phyloP scores from a whole-genome alignment of 2,888 invertebrate genomes.

The Thereva nobilitata region DNA sequence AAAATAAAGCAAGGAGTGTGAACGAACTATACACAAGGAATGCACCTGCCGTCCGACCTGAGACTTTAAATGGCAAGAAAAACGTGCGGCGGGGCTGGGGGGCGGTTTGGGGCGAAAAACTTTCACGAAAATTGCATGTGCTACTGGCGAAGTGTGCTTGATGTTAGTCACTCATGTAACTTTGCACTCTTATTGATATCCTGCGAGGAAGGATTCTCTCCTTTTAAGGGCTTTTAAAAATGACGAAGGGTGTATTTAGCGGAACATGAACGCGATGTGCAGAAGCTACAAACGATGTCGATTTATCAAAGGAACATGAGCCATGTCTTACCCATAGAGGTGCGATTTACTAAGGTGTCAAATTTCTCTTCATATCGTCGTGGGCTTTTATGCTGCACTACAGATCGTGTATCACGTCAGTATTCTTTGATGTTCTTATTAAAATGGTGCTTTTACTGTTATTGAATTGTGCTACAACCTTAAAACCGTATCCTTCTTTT shows the following conservation, averaged over 20 bases:
- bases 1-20: no score
- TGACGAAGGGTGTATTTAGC: conserved; percentile 24
- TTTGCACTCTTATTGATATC: neutral
- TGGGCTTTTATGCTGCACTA: no score
- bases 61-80: no score
- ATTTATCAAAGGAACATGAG: conserved; percentile 22
- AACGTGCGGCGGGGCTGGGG: no score
- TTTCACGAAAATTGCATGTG: conserved; percentile 1
- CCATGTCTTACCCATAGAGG: neutral
- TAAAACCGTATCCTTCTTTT: neutral
- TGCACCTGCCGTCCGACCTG: no score
- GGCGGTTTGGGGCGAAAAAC: no score
- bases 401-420: no score
- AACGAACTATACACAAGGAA: no score
- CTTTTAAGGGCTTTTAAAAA: conserved; percentile 18
- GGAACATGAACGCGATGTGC: conserved; percentile 19
- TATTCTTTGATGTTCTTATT: conserved; percentile 4
- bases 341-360: no score
- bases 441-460: conserved; percentile 16
- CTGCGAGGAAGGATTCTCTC: neutral
- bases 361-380: no score
- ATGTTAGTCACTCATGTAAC: no score
- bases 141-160: no score
- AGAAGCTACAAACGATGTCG: conserved; percentile 20
- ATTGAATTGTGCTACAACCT: conserved; percentile 8